Base-by-base conservation (phyloP, 2,797 vertebrate species). In the Cynodonichthys magdalenae region DNA sequence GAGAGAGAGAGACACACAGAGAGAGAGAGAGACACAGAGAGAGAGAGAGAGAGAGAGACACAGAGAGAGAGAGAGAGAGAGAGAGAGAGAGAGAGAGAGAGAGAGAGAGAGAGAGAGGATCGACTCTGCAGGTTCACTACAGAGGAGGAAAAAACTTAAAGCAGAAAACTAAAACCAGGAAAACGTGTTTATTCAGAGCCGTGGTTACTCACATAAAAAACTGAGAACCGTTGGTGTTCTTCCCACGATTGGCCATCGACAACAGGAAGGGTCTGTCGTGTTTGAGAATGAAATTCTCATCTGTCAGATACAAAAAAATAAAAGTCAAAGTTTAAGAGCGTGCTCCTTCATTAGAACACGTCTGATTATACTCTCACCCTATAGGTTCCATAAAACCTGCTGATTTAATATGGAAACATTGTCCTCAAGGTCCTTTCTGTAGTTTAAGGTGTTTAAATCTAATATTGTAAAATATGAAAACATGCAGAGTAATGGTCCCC, bases 231-330 rank as follows among this genome's bases (percentile, higher is more conserved):
- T 99, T 99, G 83, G 98, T 99, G 93, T 98, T 93, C 89, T 98
- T 98, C 91, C 98, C 98, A 71, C 98, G 95, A 88, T 99, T 99
- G 94, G 98, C 98, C 98, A 99, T 99, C 74, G 98, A 99, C 93
- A 99, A 91, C 90, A 99, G 96, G 95, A 98, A 99, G 66, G 96
- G 96, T 93, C 92, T 94, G 94, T 99, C 97, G 70, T 99, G 98
- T 96, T 98, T 99, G 92, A 99, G 95, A 94, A 93, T 94, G 94
- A 99, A 97, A 95, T 98, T 99, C 94, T 99, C 98, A 89, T 99
- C 97, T 99, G 95, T 94, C 71, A 82, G 83, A 87, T 88, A 88
- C 91, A 94, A 93, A 82, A 29, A 84, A 0, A 34, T 0, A 39
- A 10, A 39, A 53, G 54, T 17, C 7, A 28, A 49, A 24, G 66